Evolutionary conservation across 2,888 invertebrate genomes (phyloP).

Genomic region (Listrodromus nycthemerus): DNA sequence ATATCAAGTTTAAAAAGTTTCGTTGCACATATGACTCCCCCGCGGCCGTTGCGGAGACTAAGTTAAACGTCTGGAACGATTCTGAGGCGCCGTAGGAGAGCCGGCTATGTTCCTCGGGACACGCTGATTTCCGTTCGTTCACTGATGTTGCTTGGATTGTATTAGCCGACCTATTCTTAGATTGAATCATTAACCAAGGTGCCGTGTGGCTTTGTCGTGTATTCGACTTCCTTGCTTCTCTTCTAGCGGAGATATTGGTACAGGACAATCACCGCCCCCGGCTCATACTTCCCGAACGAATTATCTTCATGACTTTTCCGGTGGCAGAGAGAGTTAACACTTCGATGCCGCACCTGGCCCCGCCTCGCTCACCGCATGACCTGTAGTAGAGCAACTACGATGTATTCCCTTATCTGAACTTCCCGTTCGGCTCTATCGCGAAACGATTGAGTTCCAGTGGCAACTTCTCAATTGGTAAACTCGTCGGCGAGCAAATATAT

Average conservation of each 20-base stretch:
- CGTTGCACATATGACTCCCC: conserved; percentile 70
- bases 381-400: neutral
- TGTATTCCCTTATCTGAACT: neutral
- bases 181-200: conserved; percentile 75
- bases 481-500: neutral
- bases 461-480: neutral
- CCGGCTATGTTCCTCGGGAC: neutral
- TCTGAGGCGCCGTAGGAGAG: neutral
- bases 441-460: neutral
- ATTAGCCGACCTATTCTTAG: conserved; percentile 69
- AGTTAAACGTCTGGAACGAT: neutral
- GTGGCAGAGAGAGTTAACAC: neutral
- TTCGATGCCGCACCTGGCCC: conserved; percentile 12
- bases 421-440: neutral
- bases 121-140: conserved; percentile 10
- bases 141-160: conserved; percentile 72
- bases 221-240: conserved; percentile 1
- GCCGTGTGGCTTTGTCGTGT: conserved; percentile 28
- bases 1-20: conserved; percentile 75
- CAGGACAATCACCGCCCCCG: conserved; percentile 61
- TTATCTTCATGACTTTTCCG: conserved; percentile 2
- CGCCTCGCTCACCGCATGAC: neutral
- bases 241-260: neutral
- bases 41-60: conserved; percentile 29
- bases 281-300: conserved; percentile 58